Conservation (phyloP, 1,140 invertebrate species). For the Drosophila watanabei region DNA sequence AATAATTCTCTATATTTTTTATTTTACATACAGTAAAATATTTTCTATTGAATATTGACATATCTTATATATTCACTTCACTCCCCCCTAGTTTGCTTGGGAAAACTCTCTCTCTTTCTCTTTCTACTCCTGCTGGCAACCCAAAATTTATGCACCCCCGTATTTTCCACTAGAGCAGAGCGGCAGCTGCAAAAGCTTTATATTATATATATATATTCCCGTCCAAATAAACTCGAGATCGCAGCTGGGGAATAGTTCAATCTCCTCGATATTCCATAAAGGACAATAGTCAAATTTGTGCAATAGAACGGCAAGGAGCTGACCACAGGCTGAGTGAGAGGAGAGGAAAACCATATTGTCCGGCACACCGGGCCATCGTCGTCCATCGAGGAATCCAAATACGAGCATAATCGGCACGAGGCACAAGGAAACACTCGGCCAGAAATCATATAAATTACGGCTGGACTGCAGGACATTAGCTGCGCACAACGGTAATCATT, state of each 20-base stretch:
- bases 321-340: slow-evolving; percentile 47
- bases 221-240: slow-evolving; percentile 59
- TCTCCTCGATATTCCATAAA: slow-evolving; percentile 13
- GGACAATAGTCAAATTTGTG: slow-evolving; percentile 80
- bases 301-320: slow-evolving; percentile 70
- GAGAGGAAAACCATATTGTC: slow-evolving; percentile 40
- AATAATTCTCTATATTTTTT: background rate
- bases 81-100: background rate
- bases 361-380: slow-evolving; percentile 67
- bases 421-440: slow-evolving; percentile 41
- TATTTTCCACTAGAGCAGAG: slow-evolving; percentile 5
- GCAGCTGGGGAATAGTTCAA: slow-evolving; percentile 55
- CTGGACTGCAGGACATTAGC: slow-evolving; percentile 56
- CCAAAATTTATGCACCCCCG: slow-evolving; percentile 6
- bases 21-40: background rate
- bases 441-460: slow-evolving; percentile 77
- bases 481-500: slow-evolving; percentile 71
- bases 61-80: background rate
- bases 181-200: slow-evolving; percentile 71
- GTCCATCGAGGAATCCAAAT: slow-evolving; percentile 2
- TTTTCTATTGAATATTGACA: background rate
- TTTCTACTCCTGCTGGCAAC: background rate
- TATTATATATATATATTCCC: background rate
- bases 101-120: background rate
- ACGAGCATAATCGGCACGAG: slow-evolving; percentile 61